Conservation (phyloP, 2,888 invertebrate species). For the Lycia hirtaria region DNA sequence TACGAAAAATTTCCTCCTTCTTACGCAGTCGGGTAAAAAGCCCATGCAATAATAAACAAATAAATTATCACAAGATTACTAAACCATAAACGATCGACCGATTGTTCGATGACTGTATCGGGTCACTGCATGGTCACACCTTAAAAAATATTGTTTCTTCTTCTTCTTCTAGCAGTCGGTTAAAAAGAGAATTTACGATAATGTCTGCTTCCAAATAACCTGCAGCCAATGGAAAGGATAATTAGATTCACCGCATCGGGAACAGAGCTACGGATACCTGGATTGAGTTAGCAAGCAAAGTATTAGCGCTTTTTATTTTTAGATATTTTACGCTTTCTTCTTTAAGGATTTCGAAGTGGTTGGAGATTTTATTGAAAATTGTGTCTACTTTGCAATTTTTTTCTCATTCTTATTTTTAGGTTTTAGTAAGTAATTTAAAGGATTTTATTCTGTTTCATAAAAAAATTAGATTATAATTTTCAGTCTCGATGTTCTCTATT, state of each 20-base stretch:
- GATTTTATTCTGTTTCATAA: not conserved
- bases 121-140: no score
- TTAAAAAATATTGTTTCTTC: no score
- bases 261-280: conserved; percentile 21
- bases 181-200: not conserved
- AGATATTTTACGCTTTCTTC: conserved; percentile 1
- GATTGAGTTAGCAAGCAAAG: conserved; percentile 14
- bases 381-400: not conserved
- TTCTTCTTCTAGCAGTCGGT: no score
- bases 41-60: no score
- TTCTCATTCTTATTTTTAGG: not conserved
- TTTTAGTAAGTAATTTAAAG: not conserved
- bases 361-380: not conserved
- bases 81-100: no score
- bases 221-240: conserved; percentile 13
- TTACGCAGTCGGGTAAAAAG: no score
- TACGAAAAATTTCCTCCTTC: no score
- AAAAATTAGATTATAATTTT: not conserved
- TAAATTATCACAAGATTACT: no score
- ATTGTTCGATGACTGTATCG: no score
- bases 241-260: conserved; percentile 12
- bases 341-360: not conserved
- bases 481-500: no score
- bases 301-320: conserved; percentile 17
- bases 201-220: not conserved